These are phyloP conservation scores for Manduca sexta DNA, from an alignment of 1,140 invertebrate species.

Conservation along the genomic window DNA sequence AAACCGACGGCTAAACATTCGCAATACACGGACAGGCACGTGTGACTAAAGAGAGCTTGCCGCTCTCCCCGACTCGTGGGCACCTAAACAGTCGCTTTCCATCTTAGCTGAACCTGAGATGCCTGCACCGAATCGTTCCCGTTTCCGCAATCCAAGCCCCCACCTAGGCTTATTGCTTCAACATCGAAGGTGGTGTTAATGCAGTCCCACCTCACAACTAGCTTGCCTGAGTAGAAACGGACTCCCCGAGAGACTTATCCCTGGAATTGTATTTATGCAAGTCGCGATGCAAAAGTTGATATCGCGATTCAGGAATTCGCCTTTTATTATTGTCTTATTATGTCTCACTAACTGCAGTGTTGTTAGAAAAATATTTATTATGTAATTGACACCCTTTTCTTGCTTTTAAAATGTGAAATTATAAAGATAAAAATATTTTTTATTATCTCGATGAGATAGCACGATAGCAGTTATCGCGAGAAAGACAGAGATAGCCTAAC, in stretches of 20 bases:
- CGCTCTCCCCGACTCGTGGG: neutral
- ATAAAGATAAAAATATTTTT: too few relatives aligned
- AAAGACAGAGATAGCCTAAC: too few relatives aligned
- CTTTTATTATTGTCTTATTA: neutral
- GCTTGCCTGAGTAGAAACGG: constrained; percentile 29
- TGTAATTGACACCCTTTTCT: too few relatives aligned
- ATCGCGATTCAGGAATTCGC: constrained; percentile 17
- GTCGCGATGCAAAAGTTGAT: neutral
- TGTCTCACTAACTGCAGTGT: too few relatives aligned
- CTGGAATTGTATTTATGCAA: constrained; percentile 6
- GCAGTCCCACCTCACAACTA: constrained; percentile 14
- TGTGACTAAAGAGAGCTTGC: neutral
- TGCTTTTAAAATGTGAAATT: too few relatives aligned
- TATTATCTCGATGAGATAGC: too few relatives aligned
- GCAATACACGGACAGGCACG: neutral
- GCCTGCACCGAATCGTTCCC: neutral
- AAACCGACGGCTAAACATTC: too few relatives aligned
- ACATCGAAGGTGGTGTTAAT: neutral
- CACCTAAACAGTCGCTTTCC: neutral
- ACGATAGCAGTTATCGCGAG: too few relatives aligned
- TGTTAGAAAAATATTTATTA: too few relatives aligned
- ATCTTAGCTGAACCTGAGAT: too few relatives aligned
- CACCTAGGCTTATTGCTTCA: neutral
- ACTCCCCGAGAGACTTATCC: constrained; percentile 8
- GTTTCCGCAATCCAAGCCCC: neutral